Conservation (phyloP, 2,888 invertebrate genomes). For the Cotesia congregata region DNA sequence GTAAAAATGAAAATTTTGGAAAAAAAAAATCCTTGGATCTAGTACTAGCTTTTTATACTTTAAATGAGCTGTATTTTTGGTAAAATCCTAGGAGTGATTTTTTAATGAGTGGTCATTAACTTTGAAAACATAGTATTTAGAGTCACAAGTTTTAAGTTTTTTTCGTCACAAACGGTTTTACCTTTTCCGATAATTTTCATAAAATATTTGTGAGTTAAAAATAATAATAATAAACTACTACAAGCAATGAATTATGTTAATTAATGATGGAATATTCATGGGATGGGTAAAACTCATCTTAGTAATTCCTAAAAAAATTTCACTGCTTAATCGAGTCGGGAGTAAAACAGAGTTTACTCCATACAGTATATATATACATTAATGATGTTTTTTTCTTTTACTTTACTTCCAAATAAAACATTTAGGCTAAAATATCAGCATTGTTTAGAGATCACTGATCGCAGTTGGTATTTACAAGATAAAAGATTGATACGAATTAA, state of each 20-base stretch:
- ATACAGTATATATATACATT: no score
- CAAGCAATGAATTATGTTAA: constrained; percentile 38
- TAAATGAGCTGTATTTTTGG: no score
- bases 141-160: no score
- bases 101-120: no score
- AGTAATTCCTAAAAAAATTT: constrained; percentile 32
- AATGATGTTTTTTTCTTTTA: no score
- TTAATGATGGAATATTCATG: constrained; percentile 40
- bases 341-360: not conserved
- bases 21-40: no score
- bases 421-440: not conserved
- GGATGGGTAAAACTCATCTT: constrained; percentile 3
- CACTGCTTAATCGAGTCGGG: constrained; percentile 35
- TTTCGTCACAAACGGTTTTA: no score
- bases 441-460: constrained; percentile 26
- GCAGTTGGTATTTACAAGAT: not conserved
- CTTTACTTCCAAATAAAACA: not conserved
- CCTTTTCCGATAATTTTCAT: no score
- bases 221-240: not conserved
- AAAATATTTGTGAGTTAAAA: not conserved
- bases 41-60: no score
- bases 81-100: no score
- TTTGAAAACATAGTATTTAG: no score
- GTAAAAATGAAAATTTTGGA: no score
- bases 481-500: not conserved